phyloP scores from a whole-genome alignment of 2,888 invertebrate genomes.

The Acrocera orbiculus region DNA sequence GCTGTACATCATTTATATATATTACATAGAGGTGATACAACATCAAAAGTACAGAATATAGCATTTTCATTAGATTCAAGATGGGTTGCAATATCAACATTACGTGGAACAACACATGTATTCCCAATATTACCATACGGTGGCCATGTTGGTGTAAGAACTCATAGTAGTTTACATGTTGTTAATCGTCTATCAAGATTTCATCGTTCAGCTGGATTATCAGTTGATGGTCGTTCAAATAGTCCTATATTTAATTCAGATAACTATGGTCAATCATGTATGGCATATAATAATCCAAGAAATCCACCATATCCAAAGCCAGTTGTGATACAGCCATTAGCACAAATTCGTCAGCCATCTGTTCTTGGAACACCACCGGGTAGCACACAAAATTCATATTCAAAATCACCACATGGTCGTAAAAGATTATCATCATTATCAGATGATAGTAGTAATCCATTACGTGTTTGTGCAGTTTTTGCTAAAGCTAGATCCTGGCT shows the following conservation, averaged over 20 bases:
- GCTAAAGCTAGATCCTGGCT: constrained; percentile 61
- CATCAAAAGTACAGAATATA: constrained; percentile 87
- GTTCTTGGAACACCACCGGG: constrained; percentile 24
- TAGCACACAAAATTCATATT: constrained; percentile 16
- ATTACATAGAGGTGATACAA: constrained; percentile 87
- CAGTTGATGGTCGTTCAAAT: constrained; percentile 49
- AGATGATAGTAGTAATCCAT: constrained; percentile 47
- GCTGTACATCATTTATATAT: constrained; percentile 91
- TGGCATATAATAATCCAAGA: constrained; percentile 69
- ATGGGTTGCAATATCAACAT: constrained; percentile 91
- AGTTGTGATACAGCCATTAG: constrained; percentile 57
- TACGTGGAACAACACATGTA: constrained; percentile 93
- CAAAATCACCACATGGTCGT: constrained; percentile 31
- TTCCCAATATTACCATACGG: constrained; percentile 96
- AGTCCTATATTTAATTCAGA: constrained; percentile 40
- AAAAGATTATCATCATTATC: constrained; percentile 55
- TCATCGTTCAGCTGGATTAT: constrained; percentile 87
- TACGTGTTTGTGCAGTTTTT: constrained; percentile 64
- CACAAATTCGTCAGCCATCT: constrained; percentile 63
- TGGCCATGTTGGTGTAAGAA: constrained; percentile 75
- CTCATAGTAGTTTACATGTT: constrained; percentile 85
- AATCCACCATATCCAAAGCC: constrained; percentile 84
- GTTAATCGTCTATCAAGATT: constrained; percentile 89
- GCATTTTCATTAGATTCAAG: constrained; percentile 83
- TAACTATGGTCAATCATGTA: constrained; percentile 30